phyloP scores from a whole-genome alignment of 2,888 invertebrate genomes.

The Cataglyphis albicans region DNA sequence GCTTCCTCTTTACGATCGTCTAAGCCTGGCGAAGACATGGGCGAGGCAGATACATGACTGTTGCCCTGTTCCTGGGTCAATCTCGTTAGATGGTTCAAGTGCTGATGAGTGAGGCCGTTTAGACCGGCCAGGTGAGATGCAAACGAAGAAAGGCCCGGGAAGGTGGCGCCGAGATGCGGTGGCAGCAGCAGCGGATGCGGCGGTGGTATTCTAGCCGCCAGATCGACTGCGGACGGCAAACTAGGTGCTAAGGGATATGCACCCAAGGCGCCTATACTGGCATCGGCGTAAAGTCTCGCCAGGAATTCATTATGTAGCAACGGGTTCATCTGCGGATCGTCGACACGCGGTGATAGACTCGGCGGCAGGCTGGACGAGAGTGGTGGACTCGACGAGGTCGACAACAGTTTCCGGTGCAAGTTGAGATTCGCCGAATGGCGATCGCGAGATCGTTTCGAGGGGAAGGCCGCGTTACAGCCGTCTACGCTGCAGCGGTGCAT shows the following conservation, averaged over 20 bases:
- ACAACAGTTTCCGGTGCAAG: conserved; percentile 95
- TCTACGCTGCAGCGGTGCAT: conserved; percentile 98
- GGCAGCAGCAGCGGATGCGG: conserved; percentile 88
- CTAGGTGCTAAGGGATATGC: conserved; percentile 86
- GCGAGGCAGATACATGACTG: conserved; percentile 80
- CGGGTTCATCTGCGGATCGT: conserved; percentile 86
- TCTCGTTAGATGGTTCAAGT: conserved; percentile 79
- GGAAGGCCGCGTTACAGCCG: conserved; percentile 97
- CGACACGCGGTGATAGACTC: conserved; percentile 87
- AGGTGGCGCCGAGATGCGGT: conserved; percentile 88
- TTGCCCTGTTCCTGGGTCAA: conserved; percentile 77
- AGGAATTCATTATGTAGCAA: conserved; percentile 93
- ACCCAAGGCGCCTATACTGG: conserved; percentile 83
- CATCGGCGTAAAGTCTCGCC: conserved; percentile 92
- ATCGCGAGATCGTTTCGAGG: conserved; percentile 96
- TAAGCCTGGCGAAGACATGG: conserved; percentile 73
- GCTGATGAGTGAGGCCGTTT: conserved; percentile 86
- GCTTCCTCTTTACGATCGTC: conserved; percentile 88
- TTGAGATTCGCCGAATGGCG: conserved; percentile 96
- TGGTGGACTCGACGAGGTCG: conserved; percentile 89
- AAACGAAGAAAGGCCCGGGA: conserved; percentile 87
- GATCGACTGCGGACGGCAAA: conserved; percentile 81
- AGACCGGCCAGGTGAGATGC: conserved; percentile 83
- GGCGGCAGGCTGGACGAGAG: conserved; percentile 86
- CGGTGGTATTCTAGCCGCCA: conserved; percentile 86